These are phyloP conservation scores for Tinea pellionella DNA, from an alignment of 2,888 invertebrate genomes.

Conservation along the genomic window DNA sequence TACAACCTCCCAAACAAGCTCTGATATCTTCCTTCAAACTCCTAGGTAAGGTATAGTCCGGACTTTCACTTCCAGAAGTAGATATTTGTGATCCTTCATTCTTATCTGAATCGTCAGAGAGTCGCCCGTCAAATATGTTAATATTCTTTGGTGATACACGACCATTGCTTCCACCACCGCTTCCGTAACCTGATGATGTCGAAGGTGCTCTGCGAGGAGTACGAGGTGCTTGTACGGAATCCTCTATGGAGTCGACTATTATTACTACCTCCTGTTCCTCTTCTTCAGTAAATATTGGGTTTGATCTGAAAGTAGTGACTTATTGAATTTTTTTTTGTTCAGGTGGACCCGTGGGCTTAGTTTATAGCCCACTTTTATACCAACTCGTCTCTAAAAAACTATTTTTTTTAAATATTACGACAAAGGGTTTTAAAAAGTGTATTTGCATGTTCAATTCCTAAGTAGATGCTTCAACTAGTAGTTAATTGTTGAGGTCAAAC, in stretches of 20 bases:
- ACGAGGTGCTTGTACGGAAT: conserved; percentile 25
- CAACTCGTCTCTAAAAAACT: too few species aligned
- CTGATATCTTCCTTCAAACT: conserved; percentile 57
- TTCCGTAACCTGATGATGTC: conserved; percentile 60
- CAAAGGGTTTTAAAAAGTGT: too few species aligned
- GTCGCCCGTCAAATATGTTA: conserved; percentile 16
- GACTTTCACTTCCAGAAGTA: conserved; percentile 52
- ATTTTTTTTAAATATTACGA: too few species aligned
- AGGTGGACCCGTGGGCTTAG: too few species aligned
- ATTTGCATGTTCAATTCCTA: too few species aligned
- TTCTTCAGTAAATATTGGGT: conserved; percentile 57
- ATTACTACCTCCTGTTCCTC: conserved; percentile 64
- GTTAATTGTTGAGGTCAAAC: too few species aligned
- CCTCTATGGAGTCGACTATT: conserved; percentile 53
- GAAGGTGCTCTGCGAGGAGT: conserved; percentile 52
- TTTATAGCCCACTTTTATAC: too few species aligned
- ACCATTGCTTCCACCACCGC: conserved; percentile 56
- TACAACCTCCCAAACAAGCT: conserved; percentile 53
- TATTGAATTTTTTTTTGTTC: too few species aligned
- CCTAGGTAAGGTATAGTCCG: conserved; percentile 50
- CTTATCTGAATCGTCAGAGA: conserved; percentile 25
- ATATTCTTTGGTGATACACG: conserved; percentile 59
- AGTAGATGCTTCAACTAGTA: too few species aligned
- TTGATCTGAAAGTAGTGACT: conserved; percentile 35
- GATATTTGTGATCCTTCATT: conserved; percentile 45